phyloP scores from a whole-genome alignment of 2,888 invertebrate genomes.

The Drosophila gaucha region DNA sequence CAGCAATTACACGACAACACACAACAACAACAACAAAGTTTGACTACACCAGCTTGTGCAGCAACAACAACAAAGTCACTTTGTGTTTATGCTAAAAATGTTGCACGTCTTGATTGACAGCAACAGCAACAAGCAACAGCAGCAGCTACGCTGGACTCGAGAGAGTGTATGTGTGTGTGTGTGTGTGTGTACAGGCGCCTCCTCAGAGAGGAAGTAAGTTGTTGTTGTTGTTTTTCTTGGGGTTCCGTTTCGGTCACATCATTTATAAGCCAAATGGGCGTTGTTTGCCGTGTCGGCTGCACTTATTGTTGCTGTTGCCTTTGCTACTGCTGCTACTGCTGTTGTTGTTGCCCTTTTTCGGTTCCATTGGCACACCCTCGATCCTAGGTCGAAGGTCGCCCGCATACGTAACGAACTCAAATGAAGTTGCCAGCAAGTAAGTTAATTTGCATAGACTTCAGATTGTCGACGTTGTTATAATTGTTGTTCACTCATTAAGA shows the following conservation, averaged over 20 bases:
- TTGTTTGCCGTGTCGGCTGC: constrained; percentile 45
- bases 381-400: constrained; percentile 36
- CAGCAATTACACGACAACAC: constrained; percentile 62
- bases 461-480: constrained; percentile 31
- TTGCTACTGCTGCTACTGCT: constrained; percentile 39
- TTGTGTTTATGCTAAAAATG: constrained; percentile 64
- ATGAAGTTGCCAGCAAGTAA: constrained; percentile 66
- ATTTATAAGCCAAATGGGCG: constrained; percentile 61
- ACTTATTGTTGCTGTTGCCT: constrained; percentile 36
- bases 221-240: constrained; percentile 27
- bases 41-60: constrained; percentile 57
- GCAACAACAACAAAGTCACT: constrained; percentile 55
- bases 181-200: constrained; percentile 10
- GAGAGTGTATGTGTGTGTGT: constrained; percentile 9
- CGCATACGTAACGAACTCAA: constrained; percentile 76
- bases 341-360: constrained; percentile 39
- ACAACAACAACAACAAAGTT: constrained; percentile 32
- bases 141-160: constrained; percentile 19
- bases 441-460: constrained; percentile 70
- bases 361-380: constrained; percentile 22
- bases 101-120: constrained; percentile 72
- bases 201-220: constrained; percentile 21
- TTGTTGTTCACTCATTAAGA: constrained; percentile 64
- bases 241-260: constrained; percentile 57
- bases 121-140: constrained; percentile 39